Evolutionary conservation across 2,113 vertebrate genomes (phyloP).

Genomic region (Aepyceros melampus): DNA sequence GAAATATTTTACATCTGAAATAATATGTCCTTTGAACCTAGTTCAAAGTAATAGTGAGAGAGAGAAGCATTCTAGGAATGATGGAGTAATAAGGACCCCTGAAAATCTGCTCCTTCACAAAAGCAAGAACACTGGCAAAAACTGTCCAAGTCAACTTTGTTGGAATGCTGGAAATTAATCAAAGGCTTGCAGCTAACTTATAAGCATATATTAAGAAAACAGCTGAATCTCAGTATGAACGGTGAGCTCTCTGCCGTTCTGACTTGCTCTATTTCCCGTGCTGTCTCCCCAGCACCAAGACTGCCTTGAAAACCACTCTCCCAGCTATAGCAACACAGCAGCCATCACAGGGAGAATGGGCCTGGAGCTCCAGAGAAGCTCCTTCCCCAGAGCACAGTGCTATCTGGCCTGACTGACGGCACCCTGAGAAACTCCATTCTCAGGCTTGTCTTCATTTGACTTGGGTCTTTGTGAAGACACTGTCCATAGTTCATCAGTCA

Average conservation of each 20-base stretch:
- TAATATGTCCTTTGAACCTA: neutral
- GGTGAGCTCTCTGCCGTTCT: neutral
- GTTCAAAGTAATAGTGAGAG: neutral
- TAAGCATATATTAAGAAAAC: neutral
- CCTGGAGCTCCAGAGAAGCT: neutral
- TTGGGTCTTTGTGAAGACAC: neutral
- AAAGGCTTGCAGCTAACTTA: neutral
- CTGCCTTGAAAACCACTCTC: neutral
- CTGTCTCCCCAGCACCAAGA: neutral
- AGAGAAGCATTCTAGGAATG: neutral
- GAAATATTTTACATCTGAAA: neutral
- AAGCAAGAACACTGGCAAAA: neutral
- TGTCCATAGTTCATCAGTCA: neutral
- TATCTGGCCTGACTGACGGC: rapidly evolving
- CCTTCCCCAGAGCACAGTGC: neutral
- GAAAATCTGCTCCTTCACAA: neutral
- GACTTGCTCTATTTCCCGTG: neutral
- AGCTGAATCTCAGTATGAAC: neutral
- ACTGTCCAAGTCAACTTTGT: neutral
- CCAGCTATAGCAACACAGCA: neutral
- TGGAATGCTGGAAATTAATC: neutral
- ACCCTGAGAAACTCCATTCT: neutral
- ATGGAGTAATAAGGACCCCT: neutral
- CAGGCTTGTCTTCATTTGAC: neutral
- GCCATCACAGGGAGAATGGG: neutral